Percentiles rank a stretch among this genome's conserved stretches.
phyloP scores from a whole-genome alignment of 2,888 invertebrate genomes.

The Coelopa pilipes region DNA sequence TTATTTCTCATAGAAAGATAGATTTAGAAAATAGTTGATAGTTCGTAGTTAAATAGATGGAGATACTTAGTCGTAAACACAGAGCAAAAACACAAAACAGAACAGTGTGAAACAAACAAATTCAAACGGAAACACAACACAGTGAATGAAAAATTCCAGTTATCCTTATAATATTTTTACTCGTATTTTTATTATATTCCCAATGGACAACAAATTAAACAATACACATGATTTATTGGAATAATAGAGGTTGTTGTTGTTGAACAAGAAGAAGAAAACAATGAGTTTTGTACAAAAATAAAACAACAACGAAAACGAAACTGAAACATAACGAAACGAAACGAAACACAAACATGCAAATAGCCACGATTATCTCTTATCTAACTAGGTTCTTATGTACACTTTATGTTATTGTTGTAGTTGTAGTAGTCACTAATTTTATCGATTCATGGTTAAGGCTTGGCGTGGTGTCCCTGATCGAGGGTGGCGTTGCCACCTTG shows the following conservation, averaged over 20 bases:
- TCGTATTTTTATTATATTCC: conserved; percentile 10
- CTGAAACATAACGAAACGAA: background rate
- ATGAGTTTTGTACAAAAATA: background rate
- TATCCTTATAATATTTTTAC: background rate
- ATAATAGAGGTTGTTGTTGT: background rate
- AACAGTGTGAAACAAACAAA: background rate
- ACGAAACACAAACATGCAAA: conserved; percentile 28
- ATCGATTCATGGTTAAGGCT: no score
- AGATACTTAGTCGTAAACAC: background rate
- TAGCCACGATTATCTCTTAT: background rate
- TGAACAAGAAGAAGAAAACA: background rate
- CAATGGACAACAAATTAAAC: conserved; percentile 33
- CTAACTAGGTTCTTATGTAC: conserved; percentile 27
- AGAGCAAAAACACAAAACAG: background rate
- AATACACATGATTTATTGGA: no score
- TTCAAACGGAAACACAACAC: background rate
- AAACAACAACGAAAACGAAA: conserved; percentile 34
- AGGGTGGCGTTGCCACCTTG: background rate
- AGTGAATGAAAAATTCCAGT: no score
- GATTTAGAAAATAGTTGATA: no score
- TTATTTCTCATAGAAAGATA: no score
- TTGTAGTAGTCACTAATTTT: background rate
- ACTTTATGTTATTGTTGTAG: conserved; percentile 22
- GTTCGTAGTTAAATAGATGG: no score
- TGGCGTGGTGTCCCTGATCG: no score